Conservation (phyloP, 2,113 vertebrate species). For the Platichthys flesus region DNA sequence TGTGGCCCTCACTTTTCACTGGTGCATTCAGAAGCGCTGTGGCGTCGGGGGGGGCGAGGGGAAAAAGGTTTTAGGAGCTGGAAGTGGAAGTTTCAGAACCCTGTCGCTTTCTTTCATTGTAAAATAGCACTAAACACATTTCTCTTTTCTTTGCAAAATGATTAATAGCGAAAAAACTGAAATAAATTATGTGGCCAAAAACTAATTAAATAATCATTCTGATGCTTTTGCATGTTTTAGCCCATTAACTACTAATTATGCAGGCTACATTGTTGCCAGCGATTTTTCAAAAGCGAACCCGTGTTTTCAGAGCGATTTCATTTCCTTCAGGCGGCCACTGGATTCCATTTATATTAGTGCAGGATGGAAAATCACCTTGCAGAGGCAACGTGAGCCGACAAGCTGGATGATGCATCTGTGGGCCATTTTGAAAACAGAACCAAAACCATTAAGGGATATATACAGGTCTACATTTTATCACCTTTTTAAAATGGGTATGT, state of each 20-base stretch:
- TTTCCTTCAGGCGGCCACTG: conserved; percentile 20
- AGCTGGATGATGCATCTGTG: conserved; percentile 4
- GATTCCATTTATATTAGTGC: conserved; percentile 7
- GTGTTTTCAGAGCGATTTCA: conserved; percentile 21
- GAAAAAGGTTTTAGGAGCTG: neutral
- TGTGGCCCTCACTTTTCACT: conserved; percentile 53
- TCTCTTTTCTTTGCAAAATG: conserved; percentile 20
- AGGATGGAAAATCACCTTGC: conserved; percentile 17
- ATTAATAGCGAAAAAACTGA: conserved; percentile 28
- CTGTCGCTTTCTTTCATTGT: neutral
- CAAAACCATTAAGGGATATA: neutral
- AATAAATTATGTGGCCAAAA: conserved; percentile 37
- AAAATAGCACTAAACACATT: conserved; percentile 2
- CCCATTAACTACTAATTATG: conserved; percentile 39
- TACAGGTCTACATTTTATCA: neutral
- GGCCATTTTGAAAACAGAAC: neutral
- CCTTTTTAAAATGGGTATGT: too few relatives aligned
- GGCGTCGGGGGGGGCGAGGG: neutral
- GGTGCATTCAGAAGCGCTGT: conserved; percentile 36
- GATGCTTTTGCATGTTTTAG: conserved; percentile 50
- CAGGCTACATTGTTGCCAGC: conserved; percentile 15
- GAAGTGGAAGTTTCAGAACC: conserved; percentile 28
- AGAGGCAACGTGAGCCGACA: neutral
- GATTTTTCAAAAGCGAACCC: conserved; percentile 33
- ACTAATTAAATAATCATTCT: conserved; percentile 44